Conservation (phyloP, 2,888 invertebrate genomes). For the Laspeyria flexula region DNA sequence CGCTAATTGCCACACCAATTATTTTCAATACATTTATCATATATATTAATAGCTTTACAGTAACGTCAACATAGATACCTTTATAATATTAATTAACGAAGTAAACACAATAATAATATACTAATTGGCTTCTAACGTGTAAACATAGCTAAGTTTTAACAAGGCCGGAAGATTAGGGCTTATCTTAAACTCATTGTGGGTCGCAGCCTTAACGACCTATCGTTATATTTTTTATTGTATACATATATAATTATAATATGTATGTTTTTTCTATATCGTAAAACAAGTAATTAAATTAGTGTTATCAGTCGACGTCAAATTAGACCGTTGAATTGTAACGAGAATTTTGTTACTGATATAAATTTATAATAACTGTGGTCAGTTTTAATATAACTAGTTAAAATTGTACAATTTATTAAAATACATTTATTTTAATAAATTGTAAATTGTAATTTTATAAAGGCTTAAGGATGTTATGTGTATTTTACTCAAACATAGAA, state of each 20-base stretch:
- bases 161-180: conserved; percentile 48
- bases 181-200: conserved; percentile 43
- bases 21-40: conserved; percentile 25
- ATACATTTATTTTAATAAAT: no score
- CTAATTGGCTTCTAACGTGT: conserved; percentile 44
- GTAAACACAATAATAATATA: conserved; percentile 36
- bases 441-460: no score
- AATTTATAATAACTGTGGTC: background rate
- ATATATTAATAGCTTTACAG: conserved; percentile 20
- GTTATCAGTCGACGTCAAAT: conserved; percentile 46
- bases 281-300: conserved; percentile 22
- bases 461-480: no score
- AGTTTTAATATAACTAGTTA: background rate
- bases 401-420: no score
- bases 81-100: conserved; percentile 42
- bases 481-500: no score
- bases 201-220: conserved; percentile 39
- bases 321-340: conserved; percentile 32
- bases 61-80: conserved; percentile 30
- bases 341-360: conserved; percentile 13
- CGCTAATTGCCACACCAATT: conserved; percentile 31
- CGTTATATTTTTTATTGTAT: conserved; percentile 40
- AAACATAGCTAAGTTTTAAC: conserved; percentile 41
- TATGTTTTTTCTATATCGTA: conserved; percentile 18
- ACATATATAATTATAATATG: conserved; percentile 25